phyloP scores from a whole-genome alignment of 2,113 vertebrate species.

The Dissostichus mawsoni region DNA sequence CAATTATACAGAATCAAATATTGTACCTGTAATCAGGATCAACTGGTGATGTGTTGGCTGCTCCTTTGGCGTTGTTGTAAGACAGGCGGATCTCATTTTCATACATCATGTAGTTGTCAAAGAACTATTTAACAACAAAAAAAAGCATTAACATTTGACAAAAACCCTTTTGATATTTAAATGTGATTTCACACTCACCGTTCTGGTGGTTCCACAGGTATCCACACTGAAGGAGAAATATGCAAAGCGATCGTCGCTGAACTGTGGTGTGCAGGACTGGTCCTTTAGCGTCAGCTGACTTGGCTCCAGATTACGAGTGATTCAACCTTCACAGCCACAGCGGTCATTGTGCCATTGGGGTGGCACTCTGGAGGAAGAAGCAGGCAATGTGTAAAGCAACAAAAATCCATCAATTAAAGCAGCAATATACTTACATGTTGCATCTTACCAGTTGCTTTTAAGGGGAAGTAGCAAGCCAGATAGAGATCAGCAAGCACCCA shows the following conservation, averaged over 20 bases:
- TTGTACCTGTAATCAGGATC: too few species aligned
- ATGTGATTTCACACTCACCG: constrained; percentile 29
- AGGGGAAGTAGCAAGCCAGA: constrained; percentile 80
- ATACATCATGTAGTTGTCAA: background rate
- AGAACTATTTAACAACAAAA: constrained; percentile 66
- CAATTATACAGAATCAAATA: too few species aligned
- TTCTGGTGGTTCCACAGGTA: constrained; percentile 82
- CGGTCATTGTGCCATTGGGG: constrained; percentile 73
- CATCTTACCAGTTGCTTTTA: constrained; percentile 69
- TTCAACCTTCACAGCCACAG: constrained; percentile 79
- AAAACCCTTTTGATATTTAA: background rate
- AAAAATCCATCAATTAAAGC: accelerated
- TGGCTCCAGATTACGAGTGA: constrained; percentile 60
- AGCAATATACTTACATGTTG: background rate
- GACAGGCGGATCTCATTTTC: too few species aligned
- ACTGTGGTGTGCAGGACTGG: constrained; percentile 75
- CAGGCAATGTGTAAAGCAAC: background rate
- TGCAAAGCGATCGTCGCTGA: constrained; percentile 74
- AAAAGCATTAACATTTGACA: background rate
- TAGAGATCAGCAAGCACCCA: constrained; percentile 75
- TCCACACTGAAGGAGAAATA: constrained; percentile 74
- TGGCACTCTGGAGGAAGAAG: constrained; percentile 48
- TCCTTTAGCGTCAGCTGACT: constrained; percentile 76
- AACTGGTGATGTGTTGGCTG: too few species aligned
- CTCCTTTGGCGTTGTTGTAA: too few species aligned